Evolutionary conservation across 2,888 invertebrate genomes (phyloP).

Genomic region (Cordilura impudica): DNA sequence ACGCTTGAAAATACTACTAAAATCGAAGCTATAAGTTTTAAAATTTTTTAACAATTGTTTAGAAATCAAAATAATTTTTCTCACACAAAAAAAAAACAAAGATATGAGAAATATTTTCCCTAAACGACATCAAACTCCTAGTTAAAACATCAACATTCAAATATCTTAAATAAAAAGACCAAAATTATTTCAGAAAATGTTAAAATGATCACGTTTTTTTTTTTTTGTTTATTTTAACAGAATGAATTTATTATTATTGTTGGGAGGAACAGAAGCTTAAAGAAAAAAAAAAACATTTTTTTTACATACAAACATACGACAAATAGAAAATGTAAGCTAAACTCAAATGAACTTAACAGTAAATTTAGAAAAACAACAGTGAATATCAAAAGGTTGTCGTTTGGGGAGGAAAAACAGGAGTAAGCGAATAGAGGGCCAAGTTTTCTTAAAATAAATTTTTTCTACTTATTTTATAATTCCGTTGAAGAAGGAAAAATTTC

Average conservation of each 20-base stretch:
- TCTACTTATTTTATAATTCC: no score
- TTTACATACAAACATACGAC: slow-evolving; percentile 54
- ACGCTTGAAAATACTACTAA: no score
- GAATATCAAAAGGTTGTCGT: background rate
- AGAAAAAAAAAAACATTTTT: slow-evolving; percentile 38
- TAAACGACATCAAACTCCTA: slow-evolving; percentile 54
- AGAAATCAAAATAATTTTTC: no score
- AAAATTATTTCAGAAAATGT: slow-evolving; percentile 70
- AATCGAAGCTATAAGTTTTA: no score
- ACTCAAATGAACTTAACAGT: slow-evolving; percentile 65
- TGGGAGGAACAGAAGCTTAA: slow-evolving; percentile 50
- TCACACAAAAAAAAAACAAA: no score
- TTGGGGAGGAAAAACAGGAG: background rate
- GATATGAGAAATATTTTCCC: slow-evolving; percentile 28
- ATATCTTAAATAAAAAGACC: slow-evolving; percentile 56
- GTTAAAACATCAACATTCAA: slow-evolving; percentile 57
- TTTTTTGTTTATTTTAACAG: slow-evolving; percentile 14
- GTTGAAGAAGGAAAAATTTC: no score
- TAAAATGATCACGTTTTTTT: slow-evolving; percentile 76
- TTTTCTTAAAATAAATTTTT: background rate
- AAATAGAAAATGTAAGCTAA: slow-evolving; percentile 26
- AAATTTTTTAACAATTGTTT: background rate
- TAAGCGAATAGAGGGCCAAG: background rate
- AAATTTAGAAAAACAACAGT: slow-evolving; percentile 64
- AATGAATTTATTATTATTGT: background rate